phyloP scores from a whole-genome alignment of 1,140 invertebrate genomes.

The Medauroidea extradentata region DNA sequence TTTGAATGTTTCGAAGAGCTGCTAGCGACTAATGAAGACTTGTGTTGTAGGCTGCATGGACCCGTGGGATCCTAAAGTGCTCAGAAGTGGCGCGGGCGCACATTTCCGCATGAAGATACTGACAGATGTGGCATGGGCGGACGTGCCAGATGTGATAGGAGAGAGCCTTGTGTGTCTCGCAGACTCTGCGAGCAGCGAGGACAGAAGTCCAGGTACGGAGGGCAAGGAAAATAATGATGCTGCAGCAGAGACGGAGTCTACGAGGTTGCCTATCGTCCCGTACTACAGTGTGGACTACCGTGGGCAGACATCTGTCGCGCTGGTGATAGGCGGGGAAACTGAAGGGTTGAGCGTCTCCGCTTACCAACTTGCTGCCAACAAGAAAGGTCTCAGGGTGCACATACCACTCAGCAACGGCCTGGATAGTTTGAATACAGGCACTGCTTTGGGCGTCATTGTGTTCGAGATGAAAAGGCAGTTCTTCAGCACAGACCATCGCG shows the following conservation, averaged over 20 bases:
- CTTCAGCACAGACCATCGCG: conserved; percentile 8
- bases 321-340: conserved; percentile 87
- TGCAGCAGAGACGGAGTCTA: conserved; percentile 11
- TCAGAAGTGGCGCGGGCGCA: conserved; percentile 72
- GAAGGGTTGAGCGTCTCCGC: conserved; percentile 70
- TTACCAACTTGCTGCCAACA: conserved; percentile 50
- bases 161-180: conserved; percentile 63
- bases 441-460: conserved; percentile 73
- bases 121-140: conserved; percentile 59
- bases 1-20: too few relatives aligned
- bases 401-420: conserved; percentile 73
- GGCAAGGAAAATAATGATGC: conserved; percentile 29
- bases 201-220: conserved; percentile 16
- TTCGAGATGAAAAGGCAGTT: conserved; percentile 81
- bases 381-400: conserved; percentile 59
- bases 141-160: conserved; percentile 51
- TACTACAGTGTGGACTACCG: conserved; percentile 60
- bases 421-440: conserved; percentile 81
- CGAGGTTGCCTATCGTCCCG: conserved; percentile 46
- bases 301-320: conserved; percentile 46
- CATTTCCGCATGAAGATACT: conserved; percentile 75
- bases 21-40: too few relatives aligned
- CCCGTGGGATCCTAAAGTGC: conserved; percentile 83
- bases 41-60: conserved; percentile 81
- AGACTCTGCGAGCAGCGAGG: conserved; percentile 50